A percentile compares a stretch with the other conserved stretches of the same genome.
These are phyloP conservation scores for Lucinisca nassula DNA, from an alignment of 2,888 invertebrate species.

Conservation along the genomic window DNA sequence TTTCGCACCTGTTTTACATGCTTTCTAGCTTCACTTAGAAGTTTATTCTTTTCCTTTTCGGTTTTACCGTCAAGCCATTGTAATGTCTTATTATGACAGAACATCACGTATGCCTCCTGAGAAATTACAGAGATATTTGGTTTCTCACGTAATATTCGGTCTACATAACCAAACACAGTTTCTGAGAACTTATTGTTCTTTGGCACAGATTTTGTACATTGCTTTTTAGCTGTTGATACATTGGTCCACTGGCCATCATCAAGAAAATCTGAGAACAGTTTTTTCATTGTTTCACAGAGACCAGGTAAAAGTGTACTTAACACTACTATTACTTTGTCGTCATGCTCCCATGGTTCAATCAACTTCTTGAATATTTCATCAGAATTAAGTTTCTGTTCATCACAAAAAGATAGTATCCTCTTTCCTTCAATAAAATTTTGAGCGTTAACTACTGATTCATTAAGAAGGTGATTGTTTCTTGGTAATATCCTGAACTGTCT, in stretches of 20 bases:
- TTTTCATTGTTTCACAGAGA: slow-evolving; percentile 21
- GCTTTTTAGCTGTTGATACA: slow-evolving; percentile 8
- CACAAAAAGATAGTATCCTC: slow-evolving; percentile 33
- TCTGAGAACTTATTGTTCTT: slow-evolving; percentile 61
- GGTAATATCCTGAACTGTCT: too few species aligned
- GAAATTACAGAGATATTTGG: slow-evolving; percentile 42
- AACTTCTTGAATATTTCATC: slow-evolving; percentile 30
- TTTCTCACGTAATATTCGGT: slow-evolving; percentile 47
- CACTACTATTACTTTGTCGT: slow-evolving; percentile 34
- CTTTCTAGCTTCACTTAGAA: slow-evolving; percentile 26
- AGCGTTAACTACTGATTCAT: not conserved
- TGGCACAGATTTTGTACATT: slow-evolving; percentile 24
- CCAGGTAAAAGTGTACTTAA: too few species aligned
- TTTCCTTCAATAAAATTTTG: slow-evolving; percentile 41
- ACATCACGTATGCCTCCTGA: slow-evolving; percentile 44
- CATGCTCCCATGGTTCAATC: slow-evolving; percentile 51
- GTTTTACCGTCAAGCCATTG: slow-evolving; percentile 42
- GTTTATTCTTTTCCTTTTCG: slow-evolving; percentile 20
- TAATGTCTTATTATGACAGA: slow-evolving; percentile 48
- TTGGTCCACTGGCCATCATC: slow-evolving; percentile 40
- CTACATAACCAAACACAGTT: slow-evolving; percentile 52
- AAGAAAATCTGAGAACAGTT: slow-evolving; percentile 46
- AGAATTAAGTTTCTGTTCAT: slow-evolving; percentile 16
- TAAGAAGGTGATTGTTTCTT: slow-evolving; percentile 12
- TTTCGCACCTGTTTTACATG: slow-evolving; percentile 17